Base-by-base conservation (phyloP, 2,888 invertebrate genomes). In the Blomia tropicalis region DNA sequence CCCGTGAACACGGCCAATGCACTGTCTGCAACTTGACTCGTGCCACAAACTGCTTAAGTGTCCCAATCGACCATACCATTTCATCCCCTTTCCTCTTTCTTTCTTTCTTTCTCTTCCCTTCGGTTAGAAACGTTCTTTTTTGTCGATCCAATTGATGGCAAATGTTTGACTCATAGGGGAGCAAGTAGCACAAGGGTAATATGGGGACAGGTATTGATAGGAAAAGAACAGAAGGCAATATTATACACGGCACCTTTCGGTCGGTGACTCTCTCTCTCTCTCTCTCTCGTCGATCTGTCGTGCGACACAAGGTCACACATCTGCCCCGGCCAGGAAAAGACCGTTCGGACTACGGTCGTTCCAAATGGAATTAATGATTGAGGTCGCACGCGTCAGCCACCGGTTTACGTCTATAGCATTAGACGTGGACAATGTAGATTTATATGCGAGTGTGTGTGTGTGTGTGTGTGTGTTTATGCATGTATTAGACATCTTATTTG, bases 21-120 rank as follows among this genome's bases (percentile, higher is more conserved):
- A 47, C 51, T 47, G 51, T 27, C 22, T 47, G 51, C 51, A 47
- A 47, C 51, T 47, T 47, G 51, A 47, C 51, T 47, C 51, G 51
- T 47, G 51, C 51, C 51, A 47, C 23, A 47, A 19, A 19, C 51
- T 7, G 51, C 51, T 27, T 47, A 47, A 27, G 22, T 27, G 22
- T 47, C 22, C n/a, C n/a, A n/a, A n/a, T n/a, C n/a, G n/a, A n/a
- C n/a, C n/a, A n/a, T n/a, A n/a, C n/a, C n/a, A n/a, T n/a, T n/a
- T n/a, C n/a, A n/a, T n/a, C n/a, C n/a, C n/a, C n/a, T n/a, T n/a
- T n/a, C n/a, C n/a, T n/a, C n/a, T n/a, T n/a, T n/a, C n/a, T n/a
- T n/a, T n/a, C n/a, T n/a, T n/a, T n/a, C n/a, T n/a, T n/a, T n/a
- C n/a, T n/a, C n/a, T n/a, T n/a, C n/a, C n/a, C 7, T 27, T 27